Conservation (phyloP, 2,888 invertebrate genomes). For the Andrena trimmerana region DNA sequence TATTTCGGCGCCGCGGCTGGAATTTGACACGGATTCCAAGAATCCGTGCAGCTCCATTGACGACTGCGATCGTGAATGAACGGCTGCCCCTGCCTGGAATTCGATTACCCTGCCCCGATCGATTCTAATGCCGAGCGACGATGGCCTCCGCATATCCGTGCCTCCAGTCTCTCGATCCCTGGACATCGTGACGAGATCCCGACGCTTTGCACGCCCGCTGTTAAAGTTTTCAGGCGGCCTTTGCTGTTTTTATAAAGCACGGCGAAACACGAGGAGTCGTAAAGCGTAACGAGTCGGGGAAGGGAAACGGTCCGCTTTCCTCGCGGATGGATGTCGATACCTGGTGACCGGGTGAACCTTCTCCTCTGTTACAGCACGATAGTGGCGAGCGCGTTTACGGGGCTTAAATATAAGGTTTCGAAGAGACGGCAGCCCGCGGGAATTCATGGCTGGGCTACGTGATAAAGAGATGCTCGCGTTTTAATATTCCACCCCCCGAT, state of each 20-base stretch:
- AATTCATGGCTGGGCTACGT: slow-evolving; percentile 34
- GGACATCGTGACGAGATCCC: neutral
- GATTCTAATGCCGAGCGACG: slow-evolving; percentile 16
- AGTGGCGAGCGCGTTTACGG: neutral
- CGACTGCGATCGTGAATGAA: slow-evolving; percentile 55
- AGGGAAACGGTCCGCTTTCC: neutral
- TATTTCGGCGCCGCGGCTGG: slow-evolving; percentile 45
- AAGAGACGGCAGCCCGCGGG: neutral
- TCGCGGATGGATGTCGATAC: neutral
- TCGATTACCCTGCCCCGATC: slow-evolving; percentile 46
- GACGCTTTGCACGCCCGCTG: neutral
- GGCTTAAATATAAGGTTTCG: slow-evolving; percentile 39
- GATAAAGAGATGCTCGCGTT: slow-evolving; percentile 54
- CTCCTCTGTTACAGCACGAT: slow-evolving; percentile 7
- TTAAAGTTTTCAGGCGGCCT: neutral
- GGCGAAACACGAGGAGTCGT: neutral
- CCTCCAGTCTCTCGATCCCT: neutral
- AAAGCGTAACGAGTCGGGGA: slow-evolving; percentile 20
- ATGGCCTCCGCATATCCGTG: neutral
- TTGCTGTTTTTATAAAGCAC: neutral
- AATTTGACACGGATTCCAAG: slow-evolving; percentile 63
- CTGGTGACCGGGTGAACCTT: neutral
- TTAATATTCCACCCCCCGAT: slow-evolving; percentile 53
- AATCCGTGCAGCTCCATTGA: slow-evolving; percentile 52
- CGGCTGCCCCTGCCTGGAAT: slow-evolving; percentile 25